Base-by-base conservation (phyloP, 2,888 invertebrate species). In the Drosophila basisetae region DNA sequence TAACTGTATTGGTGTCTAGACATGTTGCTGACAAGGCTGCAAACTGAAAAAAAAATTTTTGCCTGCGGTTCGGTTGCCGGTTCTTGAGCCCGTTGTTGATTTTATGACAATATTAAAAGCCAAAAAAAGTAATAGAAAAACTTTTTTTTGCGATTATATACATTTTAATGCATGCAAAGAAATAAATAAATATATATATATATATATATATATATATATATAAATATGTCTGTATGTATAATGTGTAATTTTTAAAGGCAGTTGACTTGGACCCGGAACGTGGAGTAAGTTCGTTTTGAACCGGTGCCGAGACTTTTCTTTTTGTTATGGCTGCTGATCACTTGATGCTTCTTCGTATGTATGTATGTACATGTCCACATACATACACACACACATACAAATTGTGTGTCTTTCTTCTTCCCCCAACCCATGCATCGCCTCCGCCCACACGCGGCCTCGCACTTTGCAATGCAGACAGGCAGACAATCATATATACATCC, bases 1-100 rank as follows among this genome's bases (percentile, higher is more conserved):
- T 78, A 78, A 70, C 76, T 82, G 81, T 82, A 80, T 82, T 83
- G 60, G 84, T 85, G 84, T 88, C 89, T 84, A 85, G 84, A 88
- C 84, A 84, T 84, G 84, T 88, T 84, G 84, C 86, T 80, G 80
- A 80, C 78, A 78, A 76, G 76, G 76, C 75, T 75, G 76, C 63
- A 68, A 76, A 68, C 56, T 68, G 43, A 53, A 41, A 56, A 11
- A 22, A 22, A 41, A 11, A 39, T 16, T 22, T 58, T 69, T 68
- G 60, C 56, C 68, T 73, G 76, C 55, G 64, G 80, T 80, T 70
- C 49, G 58, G 69, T 76, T 58, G 80, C 79, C 79, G 80, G 79
- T 76, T 76, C 66, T 59, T 76, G 72, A 61, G 67, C 72, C 58
- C 33, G 41, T 41, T 63, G 67, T 68, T 68, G 50, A 49, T 73